Conservation (phyloP, 2,113 vertebrate species). For the Propithecus coquereli region DNA sequence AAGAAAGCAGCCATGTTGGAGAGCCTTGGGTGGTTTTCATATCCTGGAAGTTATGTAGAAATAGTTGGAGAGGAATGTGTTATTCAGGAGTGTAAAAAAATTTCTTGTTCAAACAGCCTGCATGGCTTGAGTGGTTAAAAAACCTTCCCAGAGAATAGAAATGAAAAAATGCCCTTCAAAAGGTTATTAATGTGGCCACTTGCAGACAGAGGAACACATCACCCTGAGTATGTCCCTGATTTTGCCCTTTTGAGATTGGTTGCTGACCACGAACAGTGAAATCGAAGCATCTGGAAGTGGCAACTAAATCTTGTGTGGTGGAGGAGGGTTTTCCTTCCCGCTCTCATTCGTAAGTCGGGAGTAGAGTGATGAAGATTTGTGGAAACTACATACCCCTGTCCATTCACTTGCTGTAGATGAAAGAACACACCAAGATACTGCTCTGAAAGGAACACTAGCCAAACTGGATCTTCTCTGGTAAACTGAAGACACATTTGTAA, state of each 20-base stretch:
- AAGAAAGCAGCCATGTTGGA: conserved; percentile 56
- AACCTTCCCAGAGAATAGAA: not conserved
- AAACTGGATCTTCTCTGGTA: not conserved
- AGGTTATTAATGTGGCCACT: not conserved
- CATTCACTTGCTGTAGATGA: not conserved
- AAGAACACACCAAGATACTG: not conserved
- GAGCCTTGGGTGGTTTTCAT: conserved; percentile 43
- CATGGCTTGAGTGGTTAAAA: not conserved
- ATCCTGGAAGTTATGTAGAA: conserved; percentile 67
- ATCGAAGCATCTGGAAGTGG: not conserved
- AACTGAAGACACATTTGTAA: not conserved
- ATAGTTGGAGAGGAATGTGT: conserved; percentile 42
- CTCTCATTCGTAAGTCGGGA: not conserved
- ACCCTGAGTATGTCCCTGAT: not conserved
- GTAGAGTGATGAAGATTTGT: not conserved
- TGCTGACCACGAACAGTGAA: conserved; percentile 7
- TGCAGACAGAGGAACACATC: not conserved
- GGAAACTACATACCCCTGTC: not conserved
- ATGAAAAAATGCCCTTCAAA: conserved; percentile 30
- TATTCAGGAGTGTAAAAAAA: conserved; percentile 19
- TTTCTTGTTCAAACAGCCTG: conserved; percentile 51
- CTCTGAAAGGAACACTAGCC: not conserved
- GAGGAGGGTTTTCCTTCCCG: not conserved
- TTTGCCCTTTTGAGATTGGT: not conserved
- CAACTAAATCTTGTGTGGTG: conserved; percentile 23